Base-by-base conservation (phyloP, 1,140 invertebrate species). In the Aphaenogaster rudis region DNA sequence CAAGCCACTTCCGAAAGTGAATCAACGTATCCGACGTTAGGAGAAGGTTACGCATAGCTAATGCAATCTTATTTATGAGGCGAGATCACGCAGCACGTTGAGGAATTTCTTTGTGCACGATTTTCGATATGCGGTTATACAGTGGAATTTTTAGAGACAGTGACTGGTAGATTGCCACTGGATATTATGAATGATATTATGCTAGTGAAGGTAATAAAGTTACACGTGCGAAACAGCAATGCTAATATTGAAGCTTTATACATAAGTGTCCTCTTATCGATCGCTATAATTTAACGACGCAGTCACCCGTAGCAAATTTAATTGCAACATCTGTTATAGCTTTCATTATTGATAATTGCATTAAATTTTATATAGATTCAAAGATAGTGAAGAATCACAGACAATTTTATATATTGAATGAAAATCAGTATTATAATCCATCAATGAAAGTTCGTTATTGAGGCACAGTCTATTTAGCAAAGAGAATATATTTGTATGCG, bases 1-100 rank as follows among this genome's bases (percentile, higher is more conserved):
- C 87, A 69, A 87, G 78, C 89, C 59, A 85, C 90, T 91, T 91
- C 90, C 90, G 90, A 91, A 91, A 91, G 90, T 90, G 90, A 91
- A 91, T 91, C 88, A 84, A 86, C 76, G 85, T 91, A 90, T 90
- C 77, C 88, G 80, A 90, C 52, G 50, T 52, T 33, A 76, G 72
- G 69, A 86, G 77, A 90, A 88, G 88, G 89, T 90, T 90, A 87
- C 86, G 85, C 89, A 77, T 78, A 50, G 28, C 17, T 61, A 90
- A 87, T 74, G 78, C 61, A 63, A 57, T 52, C 69, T 79, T 86
- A 76, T 59, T 59, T 80, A 61, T 69, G 42, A 63, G 28, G 17
- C 48, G 79, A 85, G 72, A 48, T 64, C 61, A 54, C 36, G 76
- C 45, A 45, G 59, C 39, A 15, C 11, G 28, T 39, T n/a, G 48